phyloP scores from a whole-genome alignment of 2,797 vertebrate species.

The Tapera naevia region DNA sequence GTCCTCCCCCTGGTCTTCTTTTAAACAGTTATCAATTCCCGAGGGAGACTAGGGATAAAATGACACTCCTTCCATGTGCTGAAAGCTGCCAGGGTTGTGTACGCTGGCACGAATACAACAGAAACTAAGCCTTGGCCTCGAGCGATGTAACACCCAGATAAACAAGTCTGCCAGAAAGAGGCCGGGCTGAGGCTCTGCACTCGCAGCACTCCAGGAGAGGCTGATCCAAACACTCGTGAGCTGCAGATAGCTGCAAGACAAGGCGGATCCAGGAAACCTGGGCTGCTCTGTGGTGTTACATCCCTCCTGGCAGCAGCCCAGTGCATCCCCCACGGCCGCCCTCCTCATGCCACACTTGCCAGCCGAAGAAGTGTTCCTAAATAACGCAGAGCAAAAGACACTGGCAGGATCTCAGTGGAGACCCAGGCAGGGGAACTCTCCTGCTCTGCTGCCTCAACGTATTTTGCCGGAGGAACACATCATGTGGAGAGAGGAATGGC shows the following conservation, averaged over 20 bases:
- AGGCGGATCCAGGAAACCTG: conserved; percentile 41
- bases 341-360: not conserved
- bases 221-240: not conserved
- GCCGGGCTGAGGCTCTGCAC: not conserved
- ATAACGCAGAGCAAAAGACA: not conserved
- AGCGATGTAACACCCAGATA: conserved; percentile 68
- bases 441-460: accelerated
- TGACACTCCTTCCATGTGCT: conserved; percentile 29
- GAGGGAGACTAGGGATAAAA: conserved; percentile 27
- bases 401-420: accelerated
- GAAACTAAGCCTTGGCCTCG: conserved; percentile 68
- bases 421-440: not conserved
- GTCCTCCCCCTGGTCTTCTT: not conserved
- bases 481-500: accelerated
- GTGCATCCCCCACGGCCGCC: not conserved
- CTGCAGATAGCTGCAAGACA: conserved; percentile 46
- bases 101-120: conserved; percentile 70
- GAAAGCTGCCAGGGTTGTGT: conserved; percentile 52
- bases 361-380: not conserved
- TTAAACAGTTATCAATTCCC: conserved; percentile 52
- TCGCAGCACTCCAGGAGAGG: not conserved
- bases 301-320: conserved; percentile 5
- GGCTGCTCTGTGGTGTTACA: not conserved
- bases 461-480: accelerated
- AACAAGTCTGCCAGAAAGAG: conserved; percentile 64